Evolutionary conservation across 2,113 vertebrate species (phyloP).

Genomic region (Myanophis thanlyinensis): DNA sequence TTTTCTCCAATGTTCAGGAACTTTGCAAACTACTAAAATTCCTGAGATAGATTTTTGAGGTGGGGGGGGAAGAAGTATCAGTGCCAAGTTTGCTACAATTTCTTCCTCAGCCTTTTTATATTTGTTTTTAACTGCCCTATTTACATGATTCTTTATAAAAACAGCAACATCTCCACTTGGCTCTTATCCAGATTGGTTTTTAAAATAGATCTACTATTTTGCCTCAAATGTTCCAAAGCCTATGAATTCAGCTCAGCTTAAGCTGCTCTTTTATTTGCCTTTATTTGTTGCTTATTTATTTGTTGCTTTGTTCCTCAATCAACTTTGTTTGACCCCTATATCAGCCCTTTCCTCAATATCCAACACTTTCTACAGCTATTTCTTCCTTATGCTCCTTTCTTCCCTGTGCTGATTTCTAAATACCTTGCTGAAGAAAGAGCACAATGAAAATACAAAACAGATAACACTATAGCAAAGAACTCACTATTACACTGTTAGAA

Average conservation of each 20-base stretch:
- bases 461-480: not conserved
- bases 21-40: not conserved
- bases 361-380: not conserved
- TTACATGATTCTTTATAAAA: not conserved
- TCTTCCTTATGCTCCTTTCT: not conserved
- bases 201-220: not conserved
- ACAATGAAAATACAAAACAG: not conserved
- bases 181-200: not conserved
- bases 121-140: not conserved
- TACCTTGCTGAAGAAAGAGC: not conserved
- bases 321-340: not conserved
- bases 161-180: not conserved
- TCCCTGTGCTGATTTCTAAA: not conserved
- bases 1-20: not conserved
- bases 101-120: not conserved
- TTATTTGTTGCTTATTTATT: not conserved
- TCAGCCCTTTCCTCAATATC: not conserved
- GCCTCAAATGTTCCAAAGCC: not conserved
- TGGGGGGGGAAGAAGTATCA: not conserved
- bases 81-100: not conserved
- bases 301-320: not conserved
- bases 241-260: not conserved
- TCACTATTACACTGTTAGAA: not conserved
- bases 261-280: not conserved
- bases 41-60: not conserved